Conservation (phyloP, 1,140 invertebrate genomes). For the Diachasma alloeum region DNA sequence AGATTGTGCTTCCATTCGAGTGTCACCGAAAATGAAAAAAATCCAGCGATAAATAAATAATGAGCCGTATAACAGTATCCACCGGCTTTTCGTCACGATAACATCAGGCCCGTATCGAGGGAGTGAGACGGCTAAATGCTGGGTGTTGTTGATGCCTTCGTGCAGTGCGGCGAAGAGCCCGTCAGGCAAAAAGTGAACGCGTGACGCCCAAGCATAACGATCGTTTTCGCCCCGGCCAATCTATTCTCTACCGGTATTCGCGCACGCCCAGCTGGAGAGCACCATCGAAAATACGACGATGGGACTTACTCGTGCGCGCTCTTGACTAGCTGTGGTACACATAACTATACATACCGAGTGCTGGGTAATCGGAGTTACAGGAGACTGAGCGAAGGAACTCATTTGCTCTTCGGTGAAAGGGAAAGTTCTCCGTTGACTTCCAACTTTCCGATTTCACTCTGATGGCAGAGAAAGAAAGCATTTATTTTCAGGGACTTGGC, state of each 20-base stretch:
- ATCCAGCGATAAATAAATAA: not conserved
- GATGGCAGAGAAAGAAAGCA: too few relatives aligned
- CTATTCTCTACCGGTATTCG: constrained; percentile 20
- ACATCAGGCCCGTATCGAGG: not conserved
- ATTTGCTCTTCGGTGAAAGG: too few relatives aligned
- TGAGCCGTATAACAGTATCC: not conserved
- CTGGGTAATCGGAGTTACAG: too few relatives aligned
- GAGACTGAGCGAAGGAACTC: too few relatives aligned
- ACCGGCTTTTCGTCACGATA: not conserved
- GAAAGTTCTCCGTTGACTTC: too few relatives aligned
- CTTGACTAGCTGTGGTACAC: not conserved
- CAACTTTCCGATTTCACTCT: too few relatives aligned
- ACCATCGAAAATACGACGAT: constrained; percentile 1
- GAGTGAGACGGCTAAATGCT: not conserved
- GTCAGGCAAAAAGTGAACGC: constrained; percentile 25
- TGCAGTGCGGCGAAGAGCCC: not conserved
- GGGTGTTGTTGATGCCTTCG: constrained; percentile 12
- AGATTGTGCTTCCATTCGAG: too few relatives aligned
- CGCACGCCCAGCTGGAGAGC: not conserved
- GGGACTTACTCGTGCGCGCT: too few relatives aligned
- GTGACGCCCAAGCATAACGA: constrained; percentile 26
- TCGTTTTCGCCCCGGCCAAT: constrained; percentile 28
- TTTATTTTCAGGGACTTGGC: too few relatives aligned
- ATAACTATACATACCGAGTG: too few relatives aligned
- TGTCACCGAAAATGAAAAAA: not conserved